Base-by-base conservation (phyloP, 1,140 invertebrate genomes). In the Harpegnathos saltator region DNA sequence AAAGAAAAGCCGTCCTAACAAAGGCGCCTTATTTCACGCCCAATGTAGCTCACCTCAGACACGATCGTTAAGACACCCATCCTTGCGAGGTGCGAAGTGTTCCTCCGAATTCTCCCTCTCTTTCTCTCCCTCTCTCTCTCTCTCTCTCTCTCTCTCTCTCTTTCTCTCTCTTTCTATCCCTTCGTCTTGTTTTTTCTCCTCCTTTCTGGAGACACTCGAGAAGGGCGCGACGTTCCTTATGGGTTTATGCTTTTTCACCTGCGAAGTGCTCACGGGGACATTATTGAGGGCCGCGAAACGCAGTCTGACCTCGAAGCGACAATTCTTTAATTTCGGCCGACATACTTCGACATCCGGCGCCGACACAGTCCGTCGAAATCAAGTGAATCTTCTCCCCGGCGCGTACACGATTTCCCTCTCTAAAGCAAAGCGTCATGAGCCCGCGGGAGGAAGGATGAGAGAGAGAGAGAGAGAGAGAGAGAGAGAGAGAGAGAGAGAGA, bases 51-150 rank as follows among this genome's bases (percentile, higher is more conserved):
- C 75, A 77, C 89, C 89, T 91, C 90, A 91, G 91, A 91, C 90
- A 92, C 86, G 91, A 92, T 92, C 91, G 90, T 92, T 92, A 92
- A 91, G 91, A 92, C 91, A 90, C 90, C 91, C 89, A 91, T 91
- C 86, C 90, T 62, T 54, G 78, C 73, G 87, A 90, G 83, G 85
- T 85, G 85, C 73, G 83, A 89, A 77, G 50, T 81, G 73, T 77
- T 56, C 82, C 77, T 61, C 62, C 44, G 48, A 38, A 26, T 33
- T 65, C 54, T 69, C 50, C 63, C 52, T 44, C 62, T 62, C 44
- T 54, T 74, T 17, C 24, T 33, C 54, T 38, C 52, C 17, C 59
- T 29, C 19, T 65, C 22, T n/a, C 19, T 3, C 33, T 50, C 4
- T 44, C 9, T 11, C 9, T 44, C 44, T 65, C 54, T 74, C 50